phyloP scores from a whole-genome alignment of 2,797 vertebrate species.

The Periophthalmus magnuspinnatus region DNA sequence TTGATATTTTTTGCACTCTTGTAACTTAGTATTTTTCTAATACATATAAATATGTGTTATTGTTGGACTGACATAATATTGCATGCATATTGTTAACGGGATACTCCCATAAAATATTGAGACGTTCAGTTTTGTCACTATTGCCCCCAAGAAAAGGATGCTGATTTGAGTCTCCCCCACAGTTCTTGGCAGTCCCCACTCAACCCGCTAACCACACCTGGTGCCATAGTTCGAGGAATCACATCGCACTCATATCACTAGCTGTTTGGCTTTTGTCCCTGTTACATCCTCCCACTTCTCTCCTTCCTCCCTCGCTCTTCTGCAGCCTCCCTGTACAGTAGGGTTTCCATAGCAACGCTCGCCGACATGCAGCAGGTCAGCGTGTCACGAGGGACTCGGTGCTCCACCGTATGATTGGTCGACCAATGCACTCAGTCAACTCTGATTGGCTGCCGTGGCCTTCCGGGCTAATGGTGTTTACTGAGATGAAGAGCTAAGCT shows the following conservation, averaged over 20 bases:
- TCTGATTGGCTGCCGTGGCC: conserved; percentile 73
- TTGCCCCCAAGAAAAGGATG: neutral
- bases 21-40: too few species aligned
- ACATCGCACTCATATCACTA: conserved; percentile 27
- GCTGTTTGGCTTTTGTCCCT: conserved; percentile 42
- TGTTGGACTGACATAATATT: too few species aligned
- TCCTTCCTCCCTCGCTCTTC: conserved; percentile 54
- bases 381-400: conserved; percentile 71
- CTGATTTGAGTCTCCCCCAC: conserved; percentile 25
- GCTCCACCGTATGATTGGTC: conserved; percentile 69
- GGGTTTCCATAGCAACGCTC: conserved; percentile 80
- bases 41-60: too few species aligned
- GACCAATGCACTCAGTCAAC: conserved; percentile 13
- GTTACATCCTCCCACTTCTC: conserved; percentile 50
- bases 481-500: conserved; percentile 77
- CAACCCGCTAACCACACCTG: conserved; percentile 39
- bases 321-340: conserved; percentile 72
- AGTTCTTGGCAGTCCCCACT: conserved; percentile 22
- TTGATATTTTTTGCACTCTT: too few species aligned
- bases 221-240: conserved; percentile 46
- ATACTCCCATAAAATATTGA: too few species aligned
- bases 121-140: too few species aligned
- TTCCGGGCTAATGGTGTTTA: conserved; percentile 79
- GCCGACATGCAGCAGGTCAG: conserved; percentile 78
- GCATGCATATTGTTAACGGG: too few species aligned